Evolutionary conservation across 2,888 invertebrate species (phyloP).

Genomic region (Aproaerema taeniolella): DNA sequence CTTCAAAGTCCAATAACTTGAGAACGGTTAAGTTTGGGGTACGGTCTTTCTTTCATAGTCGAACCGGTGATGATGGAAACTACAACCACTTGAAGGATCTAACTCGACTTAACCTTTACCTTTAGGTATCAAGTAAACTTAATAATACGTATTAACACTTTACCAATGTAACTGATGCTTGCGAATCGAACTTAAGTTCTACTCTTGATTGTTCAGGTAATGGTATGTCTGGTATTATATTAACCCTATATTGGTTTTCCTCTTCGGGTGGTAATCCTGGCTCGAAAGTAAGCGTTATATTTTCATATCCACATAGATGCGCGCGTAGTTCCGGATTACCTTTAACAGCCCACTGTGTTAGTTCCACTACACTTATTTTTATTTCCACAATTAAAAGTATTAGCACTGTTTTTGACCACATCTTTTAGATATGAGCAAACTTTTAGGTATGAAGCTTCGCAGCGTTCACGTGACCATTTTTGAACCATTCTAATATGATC

Average conservation of each 20-base stretch:
- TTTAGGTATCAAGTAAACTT: too few species aligned
- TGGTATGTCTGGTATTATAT: conserved; percentile 18
- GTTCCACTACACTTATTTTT: not conserved
- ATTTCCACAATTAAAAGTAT: not conserved
- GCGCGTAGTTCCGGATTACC: conserved; percentile 4
- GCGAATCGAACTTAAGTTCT: conserved; percentile 27
- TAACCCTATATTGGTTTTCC: conserved; percentile 30
- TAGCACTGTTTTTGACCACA: not conserved
- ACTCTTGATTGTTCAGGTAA: conserved; percentile 19
- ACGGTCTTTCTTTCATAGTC: too few species aligned
- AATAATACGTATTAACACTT: too few species aligned
- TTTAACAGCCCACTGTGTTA: conserved; percentile 1
- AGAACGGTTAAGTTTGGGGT: too few species aligned
- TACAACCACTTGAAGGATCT: too few species aligned
- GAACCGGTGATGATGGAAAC: too few species aligned
- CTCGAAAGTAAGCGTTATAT: conserved; percentile 23
- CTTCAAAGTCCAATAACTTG: too few species aligned
- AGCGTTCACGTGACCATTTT: too few species aligned
- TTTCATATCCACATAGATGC: conserved; percentile 24
- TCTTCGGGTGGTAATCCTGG: conserved; percentile 27
- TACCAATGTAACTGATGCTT: conserved; percentile 28
- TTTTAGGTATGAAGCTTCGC: too few species aligned
- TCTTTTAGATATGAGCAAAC: too few species aligned
- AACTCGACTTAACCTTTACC: too few species aligned
- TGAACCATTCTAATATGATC: too few species aligned